Conservation (phyloP, 2,113 vertebrate species). For the Trogon melanurus region DNA sequence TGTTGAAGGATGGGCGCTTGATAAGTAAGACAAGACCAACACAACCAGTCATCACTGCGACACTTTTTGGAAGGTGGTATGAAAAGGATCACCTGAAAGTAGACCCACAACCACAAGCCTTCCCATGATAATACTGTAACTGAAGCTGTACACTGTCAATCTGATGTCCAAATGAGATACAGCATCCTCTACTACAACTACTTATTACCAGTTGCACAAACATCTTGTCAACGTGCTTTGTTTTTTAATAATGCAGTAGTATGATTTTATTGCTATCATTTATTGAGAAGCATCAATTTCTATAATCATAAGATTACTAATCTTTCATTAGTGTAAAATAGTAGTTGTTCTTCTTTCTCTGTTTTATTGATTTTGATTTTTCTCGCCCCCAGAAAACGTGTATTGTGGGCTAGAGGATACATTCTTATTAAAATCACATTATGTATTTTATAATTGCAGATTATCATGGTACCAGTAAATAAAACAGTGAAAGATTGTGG, state of each 20-base stretch:
- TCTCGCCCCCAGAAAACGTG: background rate
- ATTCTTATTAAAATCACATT: background rate
- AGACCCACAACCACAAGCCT: background rate
- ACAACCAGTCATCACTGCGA: constrained; percentile 64
- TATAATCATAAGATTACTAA: background rate
- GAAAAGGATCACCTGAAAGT: constrained; percentile 48
- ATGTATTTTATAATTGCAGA: background rate
- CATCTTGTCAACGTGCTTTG: background rate
- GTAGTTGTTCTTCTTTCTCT: background rate
- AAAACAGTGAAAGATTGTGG: background rate
- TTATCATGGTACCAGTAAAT: background rate
- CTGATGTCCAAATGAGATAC: background rate
- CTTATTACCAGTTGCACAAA: background rate
- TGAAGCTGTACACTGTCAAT: background rate
- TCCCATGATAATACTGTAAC: background rate
- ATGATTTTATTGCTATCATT: background rate
- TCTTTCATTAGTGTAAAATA: background rate
- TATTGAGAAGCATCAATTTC: background rate
- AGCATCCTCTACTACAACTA: background rate
- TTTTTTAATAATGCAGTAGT: background rate
- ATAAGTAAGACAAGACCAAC: constrained; percentile 36
- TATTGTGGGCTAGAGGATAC: background rate
- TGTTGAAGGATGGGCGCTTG: constrained; percentile 68
- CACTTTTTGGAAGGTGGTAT: constrained; percentile 74
- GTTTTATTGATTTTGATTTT: background rate